Evolutionary conservation across 2,113 vertebrate genomes (phyloP), one percentile per base, ranked within the genome.

Genomic region (Ancistrus triradiatus): DNA sequence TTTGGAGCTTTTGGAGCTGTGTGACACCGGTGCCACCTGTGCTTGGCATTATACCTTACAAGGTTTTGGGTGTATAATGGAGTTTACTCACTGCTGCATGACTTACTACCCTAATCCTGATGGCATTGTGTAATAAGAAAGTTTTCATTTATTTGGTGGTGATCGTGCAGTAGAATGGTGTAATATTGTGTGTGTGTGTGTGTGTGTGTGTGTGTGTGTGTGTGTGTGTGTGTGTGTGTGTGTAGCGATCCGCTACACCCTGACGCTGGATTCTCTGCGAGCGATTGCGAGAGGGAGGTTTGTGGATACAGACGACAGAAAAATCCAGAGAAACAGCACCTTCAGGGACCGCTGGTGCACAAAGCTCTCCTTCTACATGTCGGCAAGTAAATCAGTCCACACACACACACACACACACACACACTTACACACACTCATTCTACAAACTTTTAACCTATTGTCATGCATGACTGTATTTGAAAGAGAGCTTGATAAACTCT

Each of bases 371-470:
- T 87, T 90, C 76, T 79, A 82, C 63, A 88, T 88, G 84, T 85
- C 79, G 85, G 89, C 75, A 87, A 89, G 89, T 88, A 77, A 76
- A 80, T 76, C 68, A 65, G 55, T 74, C 55, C 68, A 67, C 37
- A 57, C 17, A 22, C 37, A 35, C 7, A 31, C 27, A 31, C 27
- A 6, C 66, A 52, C 49, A n/a, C 18, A 47, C 17, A 15, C 25
- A 60, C 17, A 11, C 19, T 13, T 22, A 63, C n/a, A n/a, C n/a
- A n/a, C n/a, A n/a, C n/a, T n/a, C n/a, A n/a, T n/a, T n/a, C n/a
- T n/a, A n/a, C n/a, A n/a, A n/a, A n/a, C n/a, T n/a, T n/a, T n/a
- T n/a, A n/a, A n/a, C n/a, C n/a, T n/a, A n/a, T n/a, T n/a, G n/a
- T n/a, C n/a, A n/a, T n/a, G n/a, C n/a, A n/a, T n/a, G n/a, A n/a